These are phyloP conservation scores for Rhyzopertha dominica DNA, from an alignment of 1,140 invertebrate genomes.

Conservation along the genomic window DNA sequence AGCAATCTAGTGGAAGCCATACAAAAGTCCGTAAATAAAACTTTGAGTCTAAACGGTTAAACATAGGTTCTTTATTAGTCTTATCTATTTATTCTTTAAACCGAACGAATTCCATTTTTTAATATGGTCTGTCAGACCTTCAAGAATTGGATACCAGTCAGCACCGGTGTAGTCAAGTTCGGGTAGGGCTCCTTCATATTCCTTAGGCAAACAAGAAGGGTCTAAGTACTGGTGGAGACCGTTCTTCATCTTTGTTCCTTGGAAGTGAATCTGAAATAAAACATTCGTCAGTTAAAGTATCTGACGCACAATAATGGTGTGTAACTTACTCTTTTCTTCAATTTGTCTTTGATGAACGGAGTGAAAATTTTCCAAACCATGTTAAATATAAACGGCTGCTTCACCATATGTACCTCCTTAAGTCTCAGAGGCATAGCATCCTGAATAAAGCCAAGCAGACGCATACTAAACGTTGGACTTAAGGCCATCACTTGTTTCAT, in stretches of 20 bases:
- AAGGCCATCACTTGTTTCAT: slow-evolving; percentile 66
- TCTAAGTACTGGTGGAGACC: slow-evolving; percentile 65
- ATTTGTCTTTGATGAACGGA: slow-evolving; percentile 80
- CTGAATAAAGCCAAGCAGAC: slow-evolving; percentile 73
- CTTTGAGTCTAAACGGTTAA: too few species aligned
- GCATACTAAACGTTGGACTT: slow-evolving; percentile 67
- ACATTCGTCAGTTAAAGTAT: slow-evolving; percentile 1
- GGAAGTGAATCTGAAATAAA: slow-evolving; percentile 63
- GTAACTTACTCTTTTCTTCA: slow-evolving; percentile 67
- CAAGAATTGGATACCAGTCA: slow-evolving; percentile 66
- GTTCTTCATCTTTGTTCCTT: slow-evolving; percentile 64
- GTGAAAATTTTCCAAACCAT: slow-evolving; percentile 84
- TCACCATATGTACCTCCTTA: slow-evolving; percentile 86
- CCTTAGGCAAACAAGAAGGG: slow-evolving; percentile 61
- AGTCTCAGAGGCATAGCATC: slow-evolving; percentile 84
- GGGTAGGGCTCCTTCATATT: slow-evolving; percentile 69
- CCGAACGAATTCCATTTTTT: slow-evolving; percentile 63
- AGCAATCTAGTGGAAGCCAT: too few species aligned
- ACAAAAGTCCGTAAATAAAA: too few species aligned
- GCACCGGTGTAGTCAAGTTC: slow-evolving; percentile 68
- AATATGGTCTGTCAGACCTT: slow-evolving; percentile 58
- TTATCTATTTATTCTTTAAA: slow-evolving; percentile 50
- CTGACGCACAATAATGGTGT: background rate
- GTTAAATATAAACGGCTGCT: slow-evolving; percentile 84
- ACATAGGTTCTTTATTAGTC: too few species aligned